Conservation (phyloP, 2,113 vertebrate genomes). For the Poeciliopsis retropinna region DNA sequence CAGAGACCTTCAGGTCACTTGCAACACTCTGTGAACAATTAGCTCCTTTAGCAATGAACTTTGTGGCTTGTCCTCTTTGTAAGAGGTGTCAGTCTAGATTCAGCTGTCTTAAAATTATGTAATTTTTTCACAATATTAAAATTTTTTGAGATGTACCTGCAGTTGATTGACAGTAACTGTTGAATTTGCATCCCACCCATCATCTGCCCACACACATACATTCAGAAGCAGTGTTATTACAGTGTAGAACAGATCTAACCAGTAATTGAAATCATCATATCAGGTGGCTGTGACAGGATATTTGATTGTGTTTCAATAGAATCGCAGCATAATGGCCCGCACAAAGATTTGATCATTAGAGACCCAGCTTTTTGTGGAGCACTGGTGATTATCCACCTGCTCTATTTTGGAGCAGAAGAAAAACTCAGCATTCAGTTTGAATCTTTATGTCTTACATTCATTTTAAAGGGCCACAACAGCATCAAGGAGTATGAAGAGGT, state of each 20-base stretch:
- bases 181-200: constrained; percentile 18
- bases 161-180: constrained; percentile 16
- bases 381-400: constrained; percentile 66
- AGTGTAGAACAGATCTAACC: constrained; percentile 45
- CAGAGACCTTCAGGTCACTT: too few relatives aligned
- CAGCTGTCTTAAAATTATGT: too few relatives aligned
- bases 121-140: too few relatives aligned
- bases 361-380: constrained; percentile 56
- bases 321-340: constrained; percentile 54
- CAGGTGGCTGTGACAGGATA: constrained; percentile 29
- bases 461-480: constrained; percentile 29
- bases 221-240: constrained; percentile 32
- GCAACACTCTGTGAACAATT: too few relatives aligned
- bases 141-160: too few relatives aligned
- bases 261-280: constrained; percentile 61
- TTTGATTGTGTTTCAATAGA: constrained; percentile 54
- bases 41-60: too few relatives aligned
- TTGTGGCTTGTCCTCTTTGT: too few relatives aligned
- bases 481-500: constrained; percentile 45
- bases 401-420: constrained; percentile 36
- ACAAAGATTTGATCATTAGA: constrained; percentile 64
- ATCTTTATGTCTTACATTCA: constrained; percentile 38
- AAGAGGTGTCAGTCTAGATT: too few relatives aligned
- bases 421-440: constrained; percentile 54
- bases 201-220: constrained; percentile 8